Conservation (phyloP, 2,797 vertebrate genomes). For the Bradypus variegatus region DNA sequence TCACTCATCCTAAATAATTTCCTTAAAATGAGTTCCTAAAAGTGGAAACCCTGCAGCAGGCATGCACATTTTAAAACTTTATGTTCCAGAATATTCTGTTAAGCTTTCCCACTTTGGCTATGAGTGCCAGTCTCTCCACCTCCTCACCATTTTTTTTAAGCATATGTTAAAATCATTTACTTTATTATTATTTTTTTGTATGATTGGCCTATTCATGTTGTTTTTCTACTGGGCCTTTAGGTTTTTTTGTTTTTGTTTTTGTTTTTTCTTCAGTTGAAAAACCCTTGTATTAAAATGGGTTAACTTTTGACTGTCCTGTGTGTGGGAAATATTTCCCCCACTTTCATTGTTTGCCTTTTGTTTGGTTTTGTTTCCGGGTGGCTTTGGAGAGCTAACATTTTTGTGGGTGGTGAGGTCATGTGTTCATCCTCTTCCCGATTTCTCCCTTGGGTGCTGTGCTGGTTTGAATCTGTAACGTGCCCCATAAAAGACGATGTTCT, state of each 20-base stretch:
- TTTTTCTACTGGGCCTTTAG: background rate
- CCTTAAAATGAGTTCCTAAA: background rate
- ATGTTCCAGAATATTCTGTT: background rate
- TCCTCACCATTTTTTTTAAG: background rate
- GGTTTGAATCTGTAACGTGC: no score
- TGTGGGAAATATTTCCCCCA: background rate
- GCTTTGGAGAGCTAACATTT: background rate
- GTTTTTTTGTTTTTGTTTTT: no score
- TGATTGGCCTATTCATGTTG: background rate
- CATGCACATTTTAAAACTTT: background rate
- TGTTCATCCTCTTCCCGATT: no score
- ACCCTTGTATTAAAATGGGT: background rate
- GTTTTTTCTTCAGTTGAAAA: background rate
- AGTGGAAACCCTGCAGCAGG: fast-evolving
- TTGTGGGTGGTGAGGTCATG: background rate
- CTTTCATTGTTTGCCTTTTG: background rate
- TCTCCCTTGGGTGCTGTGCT: background rate
- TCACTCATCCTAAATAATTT: background rate
- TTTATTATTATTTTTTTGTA: background rate
- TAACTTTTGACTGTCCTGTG: background rate
- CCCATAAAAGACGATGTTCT: no score
- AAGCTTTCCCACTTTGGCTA: background rate
- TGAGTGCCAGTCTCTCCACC: background rate
- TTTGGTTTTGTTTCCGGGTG: background rate
- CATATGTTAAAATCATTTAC: background rate